These are phyloP conservation scores for Monochamus alternatus DNA, from an alignment of 2,888 invertebrate species.

Conservation along the genomic window DNA sequence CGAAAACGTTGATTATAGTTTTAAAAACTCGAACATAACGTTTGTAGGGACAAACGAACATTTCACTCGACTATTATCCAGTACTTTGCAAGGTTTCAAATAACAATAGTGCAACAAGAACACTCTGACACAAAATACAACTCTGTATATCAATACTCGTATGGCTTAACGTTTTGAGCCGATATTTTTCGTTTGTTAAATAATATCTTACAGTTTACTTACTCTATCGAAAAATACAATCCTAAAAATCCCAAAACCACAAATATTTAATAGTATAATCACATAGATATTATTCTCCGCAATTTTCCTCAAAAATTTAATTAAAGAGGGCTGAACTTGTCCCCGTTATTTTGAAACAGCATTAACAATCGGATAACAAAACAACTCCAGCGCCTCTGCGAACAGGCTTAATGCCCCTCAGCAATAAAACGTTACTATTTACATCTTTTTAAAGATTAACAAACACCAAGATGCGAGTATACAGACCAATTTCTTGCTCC, in stretches of 20 bases:
- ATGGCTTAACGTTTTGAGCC: constrained; percentile 51
- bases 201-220: constrained; percentile 58
- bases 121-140: constrained; percentile 58
- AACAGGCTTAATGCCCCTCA: constrained; percentile 67
- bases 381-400: constrained; percentile 60
- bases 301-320: constrained; percentile 44
- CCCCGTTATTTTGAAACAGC: constrained; percentile 30
- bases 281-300: constrained; percentile 58
- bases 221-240: constrained; percentile 58
- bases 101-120: constrained; percentile 63
- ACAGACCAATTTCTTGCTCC: constrained; percentile 55
- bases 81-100: constrained; percentile 37
- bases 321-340: constrained; percentile 60
- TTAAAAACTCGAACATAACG: constrained; percentile 5
- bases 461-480: constrained; percentile 61
- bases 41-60: constrained; percentile 23
- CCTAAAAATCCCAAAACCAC: constrained; percentile 65
- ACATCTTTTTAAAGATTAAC: constrained; percentile 66
- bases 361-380: constrained; percentile 29
- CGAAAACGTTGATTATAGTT: constrained; percentile 13
- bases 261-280: constrained; percentile 61
- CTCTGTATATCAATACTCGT: constrained; percentile 43
- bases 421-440: constrained; percentile 65
- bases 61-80: constrained; percentile 25
- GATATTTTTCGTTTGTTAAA: constrained; percentile 42